Evolutionary conservation across 1,140 invertebrate species (phyloP).

Genomic region (Philopotamus ludificatus): DNA sequence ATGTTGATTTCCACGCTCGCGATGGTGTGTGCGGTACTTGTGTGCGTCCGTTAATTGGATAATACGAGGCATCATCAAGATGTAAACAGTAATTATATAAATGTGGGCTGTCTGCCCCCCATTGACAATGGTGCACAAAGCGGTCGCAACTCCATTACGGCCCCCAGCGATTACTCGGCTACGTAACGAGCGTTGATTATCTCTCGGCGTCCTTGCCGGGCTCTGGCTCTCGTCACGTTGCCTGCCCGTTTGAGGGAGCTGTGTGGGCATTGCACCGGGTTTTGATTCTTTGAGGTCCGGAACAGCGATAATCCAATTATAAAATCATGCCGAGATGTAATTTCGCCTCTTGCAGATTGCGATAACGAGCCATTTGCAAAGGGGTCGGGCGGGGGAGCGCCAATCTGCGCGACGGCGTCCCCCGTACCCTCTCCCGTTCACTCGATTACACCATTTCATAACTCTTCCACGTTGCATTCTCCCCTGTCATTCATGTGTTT

Average conservation of each 20-base stretch:
- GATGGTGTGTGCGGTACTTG: too few species aligned
- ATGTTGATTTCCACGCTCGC: too few species aligned
- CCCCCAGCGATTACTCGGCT: background rate
- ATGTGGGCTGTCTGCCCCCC: too few species aligned
- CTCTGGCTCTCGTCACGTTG: background rate
- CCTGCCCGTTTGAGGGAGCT: background rate
- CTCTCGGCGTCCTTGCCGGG: background rate
- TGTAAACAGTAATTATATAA: too few species aligned
- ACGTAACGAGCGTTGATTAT: background rate
- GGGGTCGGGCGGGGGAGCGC: background rate
- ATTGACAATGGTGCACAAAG: background rate
- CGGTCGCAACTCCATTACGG: background rate
- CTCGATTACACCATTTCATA: background rate
- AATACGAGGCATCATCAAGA: too few species aligned
- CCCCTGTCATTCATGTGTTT: background rate
- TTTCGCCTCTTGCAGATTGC: slow-evolving; percentile 1
- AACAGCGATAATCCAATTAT: slow-evolving; percentile 22
- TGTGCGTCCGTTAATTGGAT: too few species aligned
- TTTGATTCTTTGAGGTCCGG: slow-evolving; percentile 1
- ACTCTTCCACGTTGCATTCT: background rate
- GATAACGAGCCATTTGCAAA: slow-evolving; percentile 5
- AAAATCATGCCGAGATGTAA: slow-evolving; percentile 13
- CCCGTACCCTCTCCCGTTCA: too few species aligned
- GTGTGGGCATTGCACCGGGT: background rate
- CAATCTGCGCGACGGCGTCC: background rate